phyloP scores from a whole-genome alignment of 2,888 invertebrate species.

The Spodoptera exigua region DNA sequence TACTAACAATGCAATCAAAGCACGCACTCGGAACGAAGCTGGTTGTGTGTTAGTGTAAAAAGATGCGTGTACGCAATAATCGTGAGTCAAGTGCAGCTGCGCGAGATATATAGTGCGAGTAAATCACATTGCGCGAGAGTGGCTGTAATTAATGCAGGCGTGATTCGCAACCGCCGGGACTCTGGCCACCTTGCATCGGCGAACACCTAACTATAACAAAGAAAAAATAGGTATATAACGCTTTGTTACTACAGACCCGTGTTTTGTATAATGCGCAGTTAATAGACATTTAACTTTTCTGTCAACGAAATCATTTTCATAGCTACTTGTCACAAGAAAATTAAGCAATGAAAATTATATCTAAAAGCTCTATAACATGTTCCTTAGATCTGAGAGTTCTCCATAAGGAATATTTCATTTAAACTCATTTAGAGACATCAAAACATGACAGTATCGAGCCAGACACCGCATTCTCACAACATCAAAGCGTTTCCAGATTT shows the following conservation, averaged over 20 bases:
- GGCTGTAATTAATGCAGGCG: constrained; percentile 78
- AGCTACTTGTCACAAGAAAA: constrained; percentile 22
- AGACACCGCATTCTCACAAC: constrained; percentile 46
- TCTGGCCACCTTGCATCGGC: constrained; percentile 57
- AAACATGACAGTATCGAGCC: constrained; percentile 50
- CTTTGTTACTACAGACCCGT: neutral
- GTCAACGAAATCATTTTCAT: constrained; percentile 7
- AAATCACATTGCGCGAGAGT: constrained; percentile 78
- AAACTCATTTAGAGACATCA: constrained; percentile 48
- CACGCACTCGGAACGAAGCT: constrained; percentile 35
- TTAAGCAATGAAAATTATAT: constrained; percentile 33
- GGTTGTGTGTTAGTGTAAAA: constrained; percentile 47
- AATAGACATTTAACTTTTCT: too few species aligned
- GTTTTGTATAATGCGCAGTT: constrained; percentile 15
- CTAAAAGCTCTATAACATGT: constrained; percentile 39
- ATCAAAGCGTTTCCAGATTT: constrained; percentile 47
- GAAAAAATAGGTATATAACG: too few species aligned
- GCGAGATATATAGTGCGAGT: constrained; percentile 73
- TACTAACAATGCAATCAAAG: constrained; percentile 37
- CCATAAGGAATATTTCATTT: constrained; percentile 45
- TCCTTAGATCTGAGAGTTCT: constrained; percentile 45
- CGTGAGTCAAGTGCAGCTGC: constrained; percentile 86
- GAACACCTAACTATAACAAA: constrained; percentile 3
- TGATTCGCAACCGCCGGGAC: constrained; percentile 64
- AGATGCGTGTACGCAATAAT: constrained; percentile 63